Evolutionary conservation across 1,140 invertebrate genomes (phyloP).

Genomic region (Eubasilissa regina): DNA sequence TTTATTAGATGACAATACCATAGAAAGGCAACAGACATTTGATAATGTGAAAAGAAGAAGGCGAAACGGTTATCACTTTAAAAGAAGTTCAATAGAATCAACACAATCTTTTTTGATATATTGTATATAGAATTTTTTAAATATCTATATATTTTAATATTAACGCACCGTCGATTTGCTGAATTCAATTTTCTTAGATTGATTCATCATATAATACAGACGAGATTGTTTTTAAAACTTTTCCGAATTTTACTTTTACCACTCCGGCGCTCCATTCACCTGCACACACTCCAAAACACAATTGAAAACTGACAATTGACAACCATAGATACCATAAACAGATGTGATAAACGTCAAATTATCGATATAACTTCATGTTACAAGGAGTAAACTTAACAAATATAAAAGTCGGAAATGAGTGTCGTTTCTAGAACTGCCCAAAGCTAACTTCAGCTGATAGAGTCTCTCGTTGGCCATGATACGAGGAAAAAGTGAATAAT

Average conservation of each 20-base stretch:
- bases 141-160: not conserved
- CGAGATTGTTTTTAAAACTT: not conserved
- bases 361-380: slow-evolving; percentile 6
- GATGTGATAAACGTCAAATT: not conserved
- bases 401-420: slow-evolving; percentile 41
- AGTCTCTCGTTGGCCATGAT: slow-evolving; percentile 48
- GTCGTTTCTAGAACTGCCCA: not conserved
- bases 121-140: not conserved
- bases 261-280: not conserved
- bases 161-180: slow-evolving; percentile 65
- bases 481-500: slow-evolving; percentile 54
- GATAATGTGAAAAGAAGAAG: too few relatives aligned
- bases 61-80: too few relatives aligned
- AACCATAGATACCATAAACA: too few relatives aligned
- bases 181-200: slow-evolving; percentile 67
- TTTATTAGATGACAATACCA: too few relatives aligned
- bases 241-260: not conserved
- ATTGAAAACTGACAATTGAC: not conserved
- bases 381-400: not conserved
- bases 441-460: slow-evolving; percentile 23
- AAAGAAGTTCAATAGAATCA: too few relatives aligned
- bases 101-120: too few relatives aligned
- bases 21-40: too few relatives aligned
- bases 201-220: slow-evolving; percentile 63
- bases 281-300: too few relatives aligned